Percentiles rank a stretch among this genome's conserved stretches.
Conservation (phyloP, 2,888 invertebrate genomes). For the Papilio protenor region DNA sequence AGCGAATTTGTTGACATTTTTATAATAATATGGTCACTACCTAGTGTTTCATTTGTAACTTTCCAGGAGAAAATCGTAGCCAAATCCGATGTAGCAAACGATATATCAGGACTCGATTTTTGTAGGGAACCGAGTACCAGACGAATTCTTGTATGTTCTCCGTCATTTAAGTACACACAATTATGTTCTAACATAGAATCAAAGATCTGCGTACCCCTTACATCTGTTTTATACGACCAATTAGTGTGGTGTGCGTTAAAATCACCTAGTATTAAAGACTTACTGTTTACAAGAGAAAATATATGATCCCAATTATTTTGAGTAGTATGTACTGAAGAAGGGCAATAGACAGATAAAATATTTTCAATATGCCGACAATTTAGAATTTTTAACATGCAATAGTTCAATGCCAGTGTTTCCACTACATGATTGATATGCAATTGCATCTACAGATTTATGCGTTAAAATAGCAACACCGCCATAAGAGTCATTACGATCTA, state of each 20-base stretch:
- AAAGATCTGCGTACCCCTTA: constrained; percentile 47
- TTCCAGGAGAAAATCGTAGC: background rate
- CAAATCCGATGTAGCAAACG: constrained; percentile 32
- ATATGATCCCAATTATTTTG: constrained; percentile 49
- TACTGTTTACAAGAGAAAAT: constrained; percentile 42
- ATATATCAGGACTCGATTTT: constrained; percentile 48
- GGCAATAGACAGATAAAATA: constrained; percentile 50
- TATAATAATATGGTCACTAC: constrained; percentile 45
- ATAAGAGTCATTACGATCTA: constrained; percentile 48
- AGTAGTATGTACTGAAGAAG: constrained; percentile 39
- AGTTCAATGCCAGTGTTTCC: background rate
- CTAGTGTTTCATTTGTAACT: constrained; percentile 36
- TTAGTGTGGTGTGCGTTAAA: constrained; percentile 52
- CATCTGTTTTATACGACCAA: constrained; percentile 51
- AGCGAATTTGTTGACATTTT: constrained; percentile 33
- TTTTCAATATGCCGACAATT: constrained; percentile 40
- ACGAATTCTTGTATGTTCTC: constrained; percentile 44
- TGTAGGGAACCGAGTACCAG: constrained; percentile 47
- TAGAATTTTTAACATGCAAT: background rate
- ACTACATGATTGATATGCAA: constrained; percentile 5
- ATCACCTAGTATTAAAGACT: constrained; percentile 49
- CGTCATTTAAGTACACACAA: constrained; percentile 26
- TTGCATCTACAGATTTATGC: constrained; percentile 48
- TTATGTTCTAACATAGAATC: constrained; percentile 44
- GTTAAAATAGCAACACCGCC: constrained; percentile 51